Evolutionary conservation across 2,888 invertebrate species (phyloP), one percentile per base, ranked within the genome.

Genomic region (Ctena decussata): DNA sequence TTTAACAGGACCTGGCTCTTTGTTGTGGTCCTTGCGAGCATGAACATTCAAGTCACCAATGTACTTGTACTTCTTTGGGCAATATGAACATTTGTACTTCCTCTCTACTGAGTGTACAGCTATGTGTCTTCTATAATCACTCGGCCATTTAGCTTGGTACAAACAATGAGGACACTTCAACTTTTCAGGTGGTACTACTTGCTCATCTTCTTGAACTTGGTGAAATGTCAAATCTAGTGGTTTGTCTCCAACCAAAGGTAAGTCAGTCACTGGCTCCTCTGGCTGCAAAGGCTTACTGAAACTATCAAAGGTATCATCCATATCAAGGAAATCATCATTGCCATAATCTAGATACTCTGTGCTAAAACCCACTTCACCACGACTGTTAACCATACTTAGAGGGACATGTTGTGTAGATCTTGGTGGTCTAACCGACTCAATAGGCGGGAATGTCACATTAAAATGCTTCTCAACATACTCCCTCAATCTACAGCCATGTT

Each of bases 51-150:
- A 96, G 8, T 97, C 97, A 15, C 97, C 97, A 80, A 96, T 96
- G 95, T 97, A 97, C 88, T 97, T 97, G 94, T 98, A 98, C 91
- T 97, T 97, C 0, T 97, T 97, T 8, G 97, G 97, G 92, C 98
- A 98, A 94, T 97, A 85, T 30, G 93, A 91, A 88, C 96, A 96
- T 69, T 93, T 93, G 84, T 94, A 95, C 5, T 94, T 85, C 81
- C 94, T 95, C 74, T 94, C 94, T 5, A 94, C 78, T 11, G 94
- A 92, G 85, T 96, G 96, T 0, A 96, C 95, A 53, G 93, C 87
- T 81, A 94, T 86, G 86, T 96, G 96, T 15, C 95, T 90, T 41
- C 93, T 91, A 15, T 96, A 88, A 82, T 96, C 96, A 82, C 95
- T 94, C 24, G 94, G 94, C 93, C 95, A 95, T 77, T 95, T 95